Conservation (phyloP, 2,797 vertebrate species). For the Semaprochilodus insignis region DNA sequence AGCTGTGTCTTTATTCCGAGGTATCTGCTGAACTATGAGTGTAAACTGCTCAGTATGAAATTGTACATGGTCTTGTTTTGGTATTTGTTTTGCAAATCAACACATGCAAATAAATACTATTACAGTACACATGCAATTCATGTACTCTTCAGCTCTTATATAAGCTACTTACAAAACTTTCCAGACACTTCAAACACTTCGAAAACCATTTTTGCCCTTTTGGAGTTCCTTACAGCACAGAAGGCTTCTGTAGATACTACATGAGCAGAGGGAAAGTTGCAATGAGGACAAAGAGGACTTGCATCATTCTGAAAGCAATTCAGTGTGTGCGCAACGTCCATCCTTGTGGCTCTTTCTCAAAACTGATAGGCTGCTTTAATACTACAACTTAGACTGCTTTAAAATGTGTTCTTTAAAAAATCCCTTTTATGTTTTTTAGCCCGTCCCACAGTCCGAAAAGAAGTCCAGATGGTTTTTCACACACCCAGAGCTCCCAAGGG, state of each 20-base stretch:
- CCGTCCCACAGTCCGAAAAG: constrained; percentile 9
- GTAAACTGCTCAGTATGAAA: not conserved
- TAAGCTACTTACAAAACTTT: not conserved
- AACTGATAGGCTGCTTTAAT: not conserved
- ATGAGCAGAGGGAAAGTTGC: too few relatives aligned
- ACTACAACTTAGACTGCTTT: too few relatives aligned
- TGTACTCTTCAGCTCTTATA: too few relatives aligned
- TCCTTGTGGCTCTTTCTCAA: not conserved
- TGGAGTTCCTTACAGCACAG: too few relatives aligned
- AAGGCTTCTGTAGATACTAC: too few relatives aligned
- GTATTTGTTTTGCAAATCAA: not conserved
- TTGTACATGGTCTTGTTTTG: not conserved
- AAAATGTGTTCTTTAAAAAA: not conserved
- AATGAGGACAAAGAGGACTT: not conserved
- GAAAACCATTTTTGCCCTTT: not conserved
- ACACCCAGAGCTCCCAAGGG: constrained; percentile 21
- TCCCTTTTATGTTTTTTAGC: not conserved
- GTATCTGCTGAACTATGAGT: not conserved
- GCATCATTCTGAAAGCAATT: not conserved
- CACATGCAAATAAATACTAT: not conserved
- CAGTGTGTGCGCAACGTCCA: not conserved
- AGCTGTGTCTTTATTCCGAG: not conserved
- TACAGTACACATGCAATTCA: not conserved
- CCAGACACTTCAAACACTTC: not conserved
- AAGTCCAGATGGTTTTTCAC: constrained; percentile 49